These are phyloP conservation scores for Melinopterus prodromus DNA, from an alignment of 2,888 invertebrate genomes.

Conservation along the genomic window DNA sequence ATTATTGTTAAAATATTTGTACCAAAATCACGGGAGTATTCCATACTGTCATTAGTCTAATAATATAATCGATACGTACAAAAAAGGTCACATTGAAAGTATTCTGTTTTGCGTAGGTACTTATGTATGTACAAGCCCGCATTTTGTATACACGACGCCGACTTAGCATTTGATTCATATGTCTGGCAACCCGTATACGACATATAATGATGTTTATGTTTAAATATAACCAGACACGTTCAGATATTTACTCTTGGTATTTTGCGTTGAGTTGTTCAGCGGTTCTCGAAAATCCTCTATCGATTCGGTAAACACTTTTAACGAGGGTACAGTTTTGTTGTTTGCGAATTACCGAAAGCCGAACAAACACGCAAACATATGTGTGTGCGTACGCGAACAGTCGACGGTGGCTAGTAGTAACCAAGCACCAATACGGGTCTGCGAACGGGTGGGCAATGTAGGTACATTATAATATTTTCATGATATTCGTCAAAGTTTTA, in stretches of 20 bases:
- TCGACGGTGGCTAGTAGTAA: not conserved
- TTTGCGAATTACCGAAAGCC: constrained; percentile 4
- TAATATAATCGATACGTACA: no score
- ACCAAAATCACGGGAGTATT: no score
- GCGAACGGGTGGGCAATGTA: not conserved
- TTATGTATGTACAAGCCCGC: not conserved
- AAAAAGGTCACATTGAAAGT: no score
- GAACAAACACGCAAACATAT: not conserved
- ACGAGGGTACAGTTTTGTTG: constrained; percentile 4
- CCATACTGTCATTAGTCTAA: no score
- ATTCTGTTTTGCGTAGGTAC: no score
- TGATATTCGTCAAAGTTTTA: not conserved
- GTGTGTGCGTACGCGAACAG: not conserved
- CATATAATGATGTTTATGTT: not conserved
- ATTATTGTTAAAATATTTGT: no score
- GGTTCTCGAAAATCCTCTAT: not conserved
- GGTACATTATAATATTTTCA: not conserved
- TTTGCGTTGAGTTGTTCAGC: not conserved
- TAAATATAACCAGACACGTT: not conserved
- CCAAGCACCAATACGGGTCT: not conserved
- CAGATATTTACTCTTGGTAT: not conserved
- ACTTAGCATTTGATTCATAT: not conserved
- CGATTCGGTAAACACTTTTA: constrained; percentile 4
- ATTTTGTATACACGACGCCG: not conserved
- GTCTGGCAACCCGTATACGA: not conserved